Evolutionary conservation across 2,797 vertebrate species (phyloP).

Genomic region (Acipenser transmontanus): DNA sequence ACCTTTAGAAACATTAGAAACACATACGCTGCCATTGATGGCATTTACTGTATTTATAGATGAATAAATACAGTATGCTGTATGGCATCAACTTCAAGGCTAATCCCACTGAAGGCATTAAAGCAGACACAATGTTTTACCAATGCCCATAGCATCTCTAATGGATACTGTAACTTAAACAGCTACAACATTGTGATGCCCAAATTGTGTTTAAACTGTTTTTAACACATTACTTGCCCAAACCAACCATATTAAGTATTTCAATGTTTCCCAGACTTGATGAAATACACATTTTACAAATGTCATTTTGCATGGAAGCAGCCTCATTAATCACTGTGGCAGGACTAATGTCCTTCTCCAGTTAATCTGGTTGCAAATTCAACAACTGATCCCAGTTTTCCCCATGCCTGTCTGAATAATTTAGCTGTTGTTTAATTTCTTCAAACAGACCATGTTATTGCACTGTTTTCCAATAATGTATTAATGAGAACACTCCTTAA

Average conservation of each 20-base stretch:
- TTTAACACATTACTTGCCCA: conserved; percentile 40
- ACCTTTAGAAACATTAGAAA: too few species aligned
- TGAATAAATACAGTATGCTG: too few species aligned
- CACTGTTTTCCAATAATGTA: too few species aligned
- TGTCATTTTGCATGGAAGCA: conserved; percentile 37
- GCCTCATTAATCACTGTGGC: conserved; percentile 50
- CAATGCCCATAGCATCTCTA: too few species aligned
- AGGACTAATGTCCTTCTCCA: conserved; percentile 33
- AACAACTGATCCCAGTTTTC: conserved; percentile 36
- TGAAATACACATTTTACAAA: conserved; percentile 48
- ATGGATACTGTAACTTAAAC: not conserved
- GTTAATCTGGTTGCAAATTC: conserved; percentile 49
- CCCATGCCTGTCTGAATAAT: conserved; percentile 34
- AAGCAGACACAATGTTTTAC: too few species aligned
- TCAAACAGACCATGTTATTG: too few species aligned
- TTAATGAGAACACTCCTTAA: too few species aligned
- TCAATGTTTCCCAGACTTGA: conserved; percentile 24
- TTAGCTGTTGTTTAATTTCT: conserved; percentile 34
- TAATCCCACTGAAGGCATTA: too few species aligned
- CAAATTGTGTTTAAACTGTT: conserved; percentile 15
- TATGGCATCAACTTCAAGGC: too few species aligned
- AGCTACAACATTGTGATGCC: not conserved
- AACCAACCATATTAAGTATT: conserved; percentile 42
- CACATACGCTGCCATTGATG: too few species aligned
- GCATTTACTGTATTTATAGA: too few species aligned